These are phyloP conservation scores for Paralichthys olivaceus DNA, from an alignment of 2,113 vertebrate species.

Conservation along the genomic window DNA sequence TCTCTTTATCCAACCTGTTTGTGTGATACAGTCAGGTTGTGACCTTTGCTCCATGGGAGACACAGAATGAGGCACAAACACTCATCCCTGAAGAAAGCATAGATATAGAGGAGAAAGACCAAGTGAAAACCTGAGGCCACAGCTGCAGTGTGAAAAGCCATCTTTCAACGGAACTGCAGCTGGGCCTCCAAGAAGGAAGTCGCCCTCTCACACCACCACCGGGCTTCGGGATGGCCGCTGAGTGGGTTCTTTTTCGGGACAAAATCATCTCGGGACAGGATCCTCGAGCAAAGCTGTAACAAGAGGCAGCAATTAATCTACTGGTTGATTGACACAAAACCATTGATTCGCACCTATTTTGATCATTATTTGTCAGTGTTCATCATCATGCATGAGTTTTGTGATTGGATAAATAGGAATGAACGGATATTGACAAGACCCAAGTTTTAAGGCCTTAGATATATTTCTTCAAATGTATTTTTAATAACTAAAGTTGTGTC, in stretches of 20 bases:
- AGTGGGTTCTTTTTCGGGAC: constrained; percentile 9
- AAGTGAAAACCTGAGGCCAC: constrained; percentile 23
- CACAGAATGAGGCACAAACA: constrained; percentile 22
- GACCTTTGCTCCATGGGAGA: constrained; percentile 30
- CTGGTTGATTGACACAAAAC: background rate
- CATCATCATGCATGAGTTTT: too few relatives aligned
- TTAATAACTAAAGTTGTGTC: too few relatives aligned
- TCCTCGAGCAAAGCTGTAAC: constrained; percentile 84
- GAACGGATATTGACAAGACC: too few relatives aligned
- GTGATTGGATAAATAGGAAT: too few relatives aligned
- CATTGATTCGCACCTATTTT: background rate
- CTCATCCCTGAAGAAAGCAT: constrained; percentile 6
- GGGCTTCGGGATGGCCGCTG: background rate
- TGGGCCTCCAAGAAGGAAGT: constrained; percentile 42
- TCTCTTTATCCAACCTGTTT: constrained; percentile 21
- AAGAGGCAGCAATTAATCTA: constrained; percentile 6
- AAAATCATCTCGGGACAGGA: constrained; percentile 72
- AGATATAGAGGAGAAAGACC: constrained; percentile 3
- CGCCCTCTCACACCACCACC: constrained; percentile 20
- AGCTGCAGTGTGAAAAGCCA: constrained; percentile 55
- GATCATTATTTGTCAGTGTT: background rate
- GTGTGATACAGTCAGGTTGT: constrained; percentile 24
- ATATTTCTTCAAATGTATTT: too few relatives aligned
- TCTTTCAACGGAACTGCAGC: constrained; percentile 25
- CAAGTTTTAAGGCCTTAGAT: too few relatives aligned